Base-by-base conservation (phyloP, 1,140 invertebrate genomes). In the Halictus rubicundus region DNA sequence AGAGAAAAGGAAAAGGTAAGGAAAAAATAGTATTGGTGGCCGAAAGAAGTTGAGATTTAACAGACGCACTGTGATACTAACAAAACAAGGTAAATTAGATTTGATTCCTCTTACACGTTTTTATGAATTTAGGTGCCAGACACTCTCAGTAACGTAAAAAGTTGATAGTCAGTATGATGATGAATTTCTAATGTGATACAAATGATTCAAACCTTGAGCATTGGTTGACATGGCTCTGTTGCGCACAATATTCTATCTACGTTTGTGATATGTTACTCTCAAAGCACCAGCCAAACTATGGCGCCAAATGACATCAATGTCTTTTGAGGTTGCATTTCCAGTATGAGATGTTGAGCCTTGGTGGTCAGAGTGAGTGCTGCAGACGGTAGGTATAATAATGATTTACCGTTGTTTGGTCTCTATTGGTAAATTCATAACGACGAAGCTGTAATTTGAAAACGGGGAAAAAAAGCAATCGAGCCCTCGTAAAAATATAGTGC, bases 91-190 rank as follows among this genome's bases (percentile, higher is more conserved):
- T 89, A 88, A 90, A 91, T 90, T 88, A 91, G 91, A 89, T 90
- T 89, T 91, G 90, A 90, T 89, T 90, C 88, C 87, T 93, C 91
- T 93, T 90, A 93, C 89, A 91, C 90, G 88, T 91, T 92, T 93
- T 93, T 93, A 93, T 93, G 92, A 92, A 93, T 93, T 89, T 91
- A 93, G 92, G 92, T 93, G 88, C 91, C 92, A 92, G 91, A 92
- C 85, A 90, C 84, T 92, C 87, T 89, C 88, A 92, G 88, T 92
- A 89, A 92, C 82, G 87, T 91, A 91, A 89, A 46, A 89, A 89
- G 85, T 92, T 89, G 91, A 90, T 93, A 92, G 88, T 90, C 88
- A 83, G 85, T 91, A 92, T 90, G 89, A 92, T 88, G 91, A 93
- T 92, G 91, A 92, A 86, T 92, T 92, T 91, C 88, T 90, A 90